Percentiles rank a stretch among this genome's conserved stretches.
Conservation (phyloP, 1,140 invertebrate genomes). For the Ceratina japonica region DNA sequence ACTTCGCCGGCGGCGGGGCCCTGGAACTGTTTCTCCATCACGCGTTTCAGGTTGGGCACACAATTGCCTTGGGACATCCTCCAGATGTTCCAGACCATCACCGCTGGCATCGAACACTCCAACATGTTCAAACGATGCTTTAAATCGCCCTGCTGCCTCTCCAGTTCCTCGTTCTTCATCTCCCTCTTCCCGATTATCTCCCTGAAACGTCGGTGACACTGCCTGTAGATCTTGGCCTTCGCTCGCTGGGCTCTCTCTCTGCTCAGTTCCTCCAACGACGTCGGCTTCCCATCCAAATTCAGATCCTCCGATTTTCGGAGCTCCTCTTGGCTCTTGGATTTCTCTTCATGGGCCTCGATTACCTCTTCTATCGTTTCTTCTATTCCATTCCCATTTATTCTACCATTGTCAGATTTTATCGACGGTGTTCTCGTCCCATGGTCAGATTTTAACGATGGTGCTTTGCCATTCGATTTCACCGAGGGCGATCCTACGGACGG, state of each 20-base stretch:
- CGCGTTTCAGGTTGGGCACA: constrained; percentile 25
- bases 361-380: background rate
- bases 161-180: constrained; percentile 80
- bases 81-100: constrained; percentile 83
- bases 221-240: background rate
- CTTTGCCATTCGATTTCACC: background rate
- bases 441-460: too few relatives aligned
- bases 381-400: background rate
- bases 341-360: background rate
- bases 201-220: constrained; percentile 61
- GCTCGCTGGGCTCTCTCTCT: background rate
- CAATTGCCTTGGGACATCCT: constrained; percentile 52
- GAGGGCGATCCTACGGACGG: too few relatives aligned
- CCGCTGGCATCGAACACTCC: constrained; percentile 83
- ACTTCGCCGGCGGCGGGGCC: constrained; percentile 34
- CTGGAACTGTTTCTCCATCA: constrained; percentile 66
- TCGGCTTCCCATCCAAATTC: background rate
- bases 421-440: background rate
- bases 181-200: constrained; percentile 81
- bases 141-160: constrained; percentile 81
- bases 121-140: constrained; percentile 82
- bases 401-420: background rate
- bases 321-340: background rate
- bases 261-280: background rate
- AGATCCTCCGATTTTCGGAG: background rate